Conservation (phyloP, 2,113 vertebrate species). For the Laticauda laticaudata region DNA sequence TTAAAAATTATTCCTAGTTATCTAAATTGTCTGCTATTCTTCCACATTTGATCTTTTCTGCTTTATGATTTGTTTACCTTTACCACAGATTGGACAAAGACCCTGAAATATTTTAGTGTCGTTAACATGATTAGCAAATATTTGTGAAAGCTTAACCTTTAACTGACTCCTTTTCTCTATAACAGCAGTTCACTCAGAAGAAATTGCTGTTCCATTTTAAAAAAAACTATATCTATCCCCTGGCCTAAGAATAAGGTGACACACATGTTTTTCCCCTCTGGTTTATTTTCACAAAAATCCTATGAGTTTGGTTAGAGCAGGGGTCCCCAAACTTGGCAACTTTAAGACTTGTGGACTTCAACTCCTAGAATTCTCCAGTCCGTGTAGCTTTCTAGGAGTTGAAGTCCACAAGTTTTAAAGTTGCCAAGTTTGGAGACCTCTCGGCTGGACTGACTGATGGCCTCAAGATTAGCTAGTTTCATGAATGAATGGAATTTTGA, state of each 20-base stretch:
- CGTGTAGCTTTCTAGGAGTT: too few relatives aligned
- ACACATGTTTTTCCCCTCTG: not conserved
- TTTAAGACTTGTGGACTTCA: too few relatives aligned
- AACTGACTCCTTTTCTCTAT: not conserved
- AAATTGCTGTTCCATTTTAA: not conserved
- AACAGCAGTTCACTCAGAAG: not conserved
- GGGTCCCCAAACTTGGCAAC: too few relatives aligned
- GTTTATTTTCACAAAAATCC: not conserved
- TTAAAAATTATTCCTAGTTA: not conserved
- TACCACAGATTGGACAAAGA: not conserved
- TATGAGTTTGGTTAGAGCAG: not conserved
- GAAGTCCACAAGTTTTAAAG: too few relatives aligned
- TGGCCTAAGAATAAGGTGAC: not conserved
- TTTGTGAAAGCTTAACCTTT: not conserved
- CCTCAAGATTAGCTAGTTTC: not conserved
- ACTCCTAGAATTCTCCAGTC: too few relatives aligned
- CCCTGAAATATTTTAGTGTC: not conserved
- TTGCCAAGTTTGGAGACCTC: too few relatives aligned
- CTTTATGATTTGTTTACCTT: not conserved
- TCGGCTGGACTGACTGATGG: not conserved
- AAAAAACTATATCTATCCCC: not conserved
- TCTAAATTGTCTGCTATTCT: not conserved
- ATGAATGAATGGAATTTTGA: not conserved
- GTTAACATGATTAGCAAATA: conserved; percentile 2
- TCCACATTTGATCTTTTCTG: not conserved